Evolutionary conservation across 2,113 vertebrate genomes (phyloP).

Genomic region (Marmota flaviventris): DNA sequence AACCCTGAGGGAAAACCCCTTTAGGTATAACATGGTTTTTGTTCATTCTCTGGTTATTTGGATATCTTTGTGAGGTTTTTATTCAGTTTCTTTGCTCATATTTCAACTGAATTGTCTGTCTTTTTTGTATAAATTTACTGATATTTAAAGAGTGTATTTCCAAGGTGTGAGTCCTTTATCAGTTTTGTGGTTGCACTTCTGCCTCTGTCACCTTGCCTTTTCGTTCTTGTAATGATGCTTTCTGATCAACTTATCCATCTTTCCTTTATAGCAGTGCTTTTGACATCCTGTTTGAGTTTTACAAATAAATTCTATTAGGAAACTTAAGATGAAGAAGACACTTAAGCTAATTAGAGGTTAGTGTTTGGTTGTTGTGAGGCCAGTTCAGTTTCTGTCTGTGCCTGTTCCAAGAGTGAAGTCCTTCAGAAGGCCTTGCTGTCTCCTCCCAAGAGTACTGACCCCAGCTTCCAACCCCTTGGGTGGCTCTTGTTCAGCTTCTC

Average conservation of each 20-base stretch:
- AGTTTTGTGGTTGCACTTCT: neutral
- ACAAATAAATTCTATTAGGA: constrained; percentile 1
- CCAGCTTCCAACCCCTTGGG: neutral
- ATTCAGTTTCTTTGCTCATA: neutral
- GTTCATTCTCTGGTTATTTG: neutral
- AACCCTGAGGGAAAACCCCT: neutral
- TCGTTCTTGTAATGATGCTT: neutral
- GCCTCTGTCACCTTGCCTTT: neutral
- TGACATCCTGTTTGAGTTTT: neutral
- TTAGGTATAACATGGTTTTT: neutral
- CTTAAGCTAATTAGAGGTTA: constrained; percentile 10
- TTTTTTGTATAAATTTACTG: constrained; percentile 31
- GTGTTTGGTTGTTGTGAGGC: neutral
- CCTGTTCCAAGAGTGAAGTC: no score
- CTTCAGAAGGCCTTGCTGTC: neutral
- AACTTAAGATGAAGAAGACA: neutral
- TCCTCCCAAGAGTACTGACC: neutral
- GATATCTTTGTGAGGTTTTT: constrained; percentile 21
- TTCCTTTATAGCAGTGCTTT: constrained; percentile 14
- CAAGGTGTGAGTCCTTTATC: neutral
- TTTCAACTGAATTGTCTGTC: constrained; percentile 1
- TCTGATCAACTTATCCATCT: neutral
- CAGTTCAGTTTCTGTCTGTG: neutral
- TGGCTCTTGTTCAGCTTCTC: neutral
- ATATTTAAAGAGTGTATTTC: neutral